phyloP scores from a whole-genome alignment of 2,888 invertebrate species.

The Drosophila rellima region DNA sequence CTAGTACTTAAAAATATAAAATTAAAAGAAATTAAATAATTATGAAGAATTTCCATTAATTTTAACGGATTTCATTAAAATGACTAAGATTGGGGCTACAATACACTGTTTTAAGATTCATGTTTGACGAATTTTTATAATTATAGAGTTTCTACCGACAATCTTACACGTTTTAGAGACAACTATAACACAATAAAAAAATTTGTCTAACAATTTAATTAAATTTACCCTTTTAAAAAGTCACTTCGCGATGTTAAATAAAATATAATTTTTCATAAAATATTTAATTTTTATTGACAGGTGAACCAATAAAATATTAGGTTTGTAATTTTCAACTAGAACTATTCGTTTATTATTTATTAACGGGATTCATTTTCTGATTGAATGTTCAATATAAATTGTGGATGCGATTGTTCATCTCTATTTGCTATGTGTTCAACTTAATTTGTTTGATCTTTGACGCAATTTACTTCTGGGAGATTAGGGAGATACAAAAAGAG shows the following conservation, averaged over 20 bases:
- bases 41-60: not conserved
- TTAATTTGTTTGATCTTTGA: constrained; percentile 36
- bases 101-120: no score
- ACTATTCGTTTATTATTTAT: not conserved
- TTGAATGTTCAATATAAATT: constrained; percentile 11
- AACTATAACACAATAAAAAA: no score
- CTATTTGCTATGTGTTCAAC: constrained; percentile 16
- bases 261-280: no score
- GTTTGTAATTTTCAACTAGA: not conserved
- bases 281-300: not conserved
- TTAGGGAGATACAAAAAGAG: constrained; percentile 16
- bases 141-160: no score
- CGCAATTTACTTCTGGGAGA: constrained; percentile 15
- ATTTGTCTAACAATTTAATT: no score
- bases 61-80: not conserved
- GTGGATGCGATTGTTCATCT: constrained; percentile 11
- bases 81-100: no score
- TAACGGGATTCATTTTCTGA: constrained; percentile 5
- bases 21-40: not conserved
- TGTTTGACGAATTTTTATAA: no score
- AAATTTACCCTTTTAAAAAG: no score
- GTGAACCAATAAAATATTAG: no score
- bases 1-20: not conserved
- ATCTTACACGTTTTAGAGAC: no score
- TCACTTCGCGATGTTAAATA: no score